Percentiles rank a stretch among this genome's conserved stretches.
Evolutionary conservation across 2,888 invertebrate species (phyloP).

Genomic region (Mesorhabditis sp.): DNA sequence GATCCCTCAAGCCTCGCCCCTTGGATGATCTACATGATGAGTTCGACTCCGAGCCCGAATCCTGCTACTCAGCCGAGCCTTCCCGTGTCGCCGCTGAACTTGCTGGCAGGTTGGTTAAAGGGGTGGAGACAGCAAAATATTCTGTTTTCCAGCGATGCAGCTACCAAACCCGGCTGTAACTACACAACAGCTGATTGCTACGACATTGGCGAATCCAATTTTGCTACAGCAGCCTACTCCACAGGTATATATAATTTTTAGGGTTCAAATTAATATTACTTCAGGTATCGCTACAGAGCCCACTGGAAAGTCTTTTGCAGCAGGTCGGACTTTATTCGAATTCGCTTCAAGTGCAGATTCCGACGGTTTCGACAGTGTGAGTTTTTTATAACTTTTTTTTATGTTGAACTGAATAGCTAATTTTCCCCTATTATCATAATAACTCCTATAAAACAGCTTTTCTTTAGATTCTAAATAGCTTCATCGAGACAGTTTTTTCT

Average conservation of each 20-base stretch:
- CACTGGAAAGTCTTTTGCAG: too few relatives aligned
- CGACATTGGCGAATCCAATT: not conserved
- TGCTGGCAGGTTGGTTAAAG: too few relatives aligned
- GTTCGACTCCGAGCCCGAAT: constrained; percentile 3
- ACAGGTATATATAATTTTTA: not conserved
- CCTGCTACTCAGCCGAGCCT: not conserved
- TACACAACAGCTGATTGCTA: not conserved
- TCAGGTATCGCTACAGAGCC: not conserved
- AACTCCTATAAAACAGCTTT: not conserved
- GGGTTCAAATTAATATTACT: not conserved
- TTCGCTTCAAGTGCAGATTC: too few relatives aligned
- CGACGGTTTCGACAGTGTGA: too few relatives aligned
- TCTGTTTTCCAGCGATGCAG: not conserved
- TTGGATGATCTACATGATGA: not conserved
- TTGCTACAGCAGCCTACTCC: not conserved
- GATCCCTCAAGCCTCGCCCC: too few relatives aligned
- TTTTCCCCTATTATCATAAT: too few relatives aligned
- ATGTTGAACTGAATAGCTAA: too few relatives aligned
- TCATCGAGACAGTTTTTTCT: not conserved
- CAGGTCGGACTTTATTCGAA: too few relatives aligned
- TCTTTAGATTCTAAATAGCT: not conserved
- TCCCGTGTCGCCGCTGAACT: not conserved
- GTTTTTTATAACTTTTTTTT: too few relatives aligned
- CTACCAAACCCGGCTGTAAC: not conserved
- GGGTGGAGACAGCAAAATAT: not conserved